A percentile compares a stretch with the other conserved stretches of the same genome.
phyloP scores from a whole-genome alignment of 2,888 invertebrate genomes.

The Harpalus rufipes region DNA sequence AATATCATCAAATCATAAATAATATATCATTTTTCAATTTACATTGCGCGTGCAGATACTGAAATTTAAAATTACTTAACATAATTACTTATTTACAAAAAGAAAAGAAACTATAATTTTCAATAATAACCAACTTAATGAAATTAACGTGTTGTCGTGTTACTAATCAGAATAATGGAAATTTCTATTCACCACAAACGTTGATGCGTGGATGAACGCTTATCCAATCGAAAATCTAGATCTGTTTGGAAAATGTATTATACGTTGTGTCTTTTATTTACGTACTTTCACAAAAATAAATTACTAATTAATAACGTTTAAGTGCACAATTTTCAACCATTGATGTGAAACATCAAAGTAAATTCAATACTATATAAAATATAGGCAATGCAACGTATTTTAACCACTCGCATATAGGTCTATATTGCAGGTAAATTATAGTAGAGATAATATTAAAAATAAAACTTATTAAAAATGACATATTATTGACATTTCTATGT shows the following conservation, averaged over 20 bases:
- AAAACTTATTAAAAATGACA: too few species aligned
- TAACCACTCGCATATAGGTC: too few species aligned
- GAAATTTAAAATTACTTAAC: not conserved
- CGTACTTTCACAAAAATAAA: not conserved
- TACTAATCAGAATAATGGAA: constrained; percentile 32
- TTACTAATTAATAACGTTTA: too few species aligned
- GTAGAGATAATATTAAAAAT: too few species aligned
- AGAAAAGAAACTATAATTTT: not conserved
- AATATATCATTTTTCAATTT: too few species aligned
- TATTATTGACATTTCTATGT: too few species aligned
- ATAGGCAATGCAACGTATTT: too few species aligned
- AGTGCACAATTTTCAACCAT: too few species aligned
- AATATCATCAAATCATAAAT: too few species aligned
- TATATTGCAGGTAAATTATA: too few species aligned
- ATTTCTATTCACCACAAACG: constrained; percentile 18
- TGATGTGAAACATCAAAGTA: too few species aligned
- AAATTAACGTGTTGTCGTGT: constrained; percentile 23
- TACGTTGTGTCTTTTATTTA: not conserved
- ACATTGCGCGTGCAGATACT: not conserved
- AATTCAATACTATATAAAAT: too few species aligned
- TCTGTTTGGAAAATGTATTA: not conserved
- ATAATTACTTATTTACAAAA: constrained; percentile 1
- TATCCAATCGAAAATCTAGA: constrained; percentile 10
- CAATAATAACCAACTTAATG: constrained; percentile 7
- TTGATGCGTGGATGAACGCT: constrained; percentile 17